Evolutionary conservation across 2,113 vertebrate genomes (phyloP), one percentile per base, ranked within the genome.

Genomic region (Eptatretus burgeri): DNA sequence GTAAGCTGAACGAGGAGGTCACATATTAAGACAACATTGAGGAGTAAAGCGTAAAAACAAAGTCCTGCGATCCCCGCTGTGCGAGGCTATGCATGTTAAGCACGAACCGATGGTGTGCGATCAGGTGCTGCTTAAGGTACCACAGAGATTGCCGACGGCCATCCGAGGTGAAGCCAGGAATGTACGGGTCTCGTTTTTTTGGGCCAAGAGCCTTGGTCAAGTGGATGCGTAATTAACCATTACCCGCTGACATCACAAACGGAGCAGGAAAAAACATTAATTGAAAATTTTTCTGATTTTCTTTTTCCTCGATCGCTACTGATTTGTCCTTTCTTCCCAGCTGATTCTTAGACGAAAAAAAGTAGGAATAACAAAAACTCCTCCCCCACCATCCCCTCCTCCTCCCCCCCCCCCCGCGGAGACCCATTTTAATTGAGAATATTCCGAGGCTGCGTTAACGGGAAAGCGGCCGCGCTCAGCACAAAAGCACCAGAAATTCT

Each of bases 401-500:
- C 27, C 27, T 41, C 27, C 27, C 27, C 27, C 27, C 27, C 27
- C 27, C 16, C 16, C 53, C 16, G 53, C 53, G 20, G 53, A 16
- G 19, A 20, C 56, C n/a, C 56, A 60, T 60, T 60, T 60, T 60
- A 60, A 60, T 60, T 60, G 56, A 60, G 56, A 60, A 60, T 60
- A 60, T 60, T 60, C 56, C n/a, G 56, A 60, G 56, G 20, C n/a
- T 20, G n/a, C 12, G 56, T 20, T 60, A 60, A 60, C n/a, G 56
- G 56, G n/a, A 60, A 60, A 60, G 56, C n/a, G n/a, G 56, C 20
- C 56, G 20, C n/a, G 56, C 56, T 17, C 20, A 20, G 56, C 56
- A 60, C 56, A 60, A 60, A 60, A 60, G 56, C 56, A 60, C 56
- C 56, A 20, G 20, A 60, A 60, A 60, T 60, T 60, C 56, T 60